Conservation (phyloP, 2,888 invertebrate species). For the Drosophila prolongata region DNA sequence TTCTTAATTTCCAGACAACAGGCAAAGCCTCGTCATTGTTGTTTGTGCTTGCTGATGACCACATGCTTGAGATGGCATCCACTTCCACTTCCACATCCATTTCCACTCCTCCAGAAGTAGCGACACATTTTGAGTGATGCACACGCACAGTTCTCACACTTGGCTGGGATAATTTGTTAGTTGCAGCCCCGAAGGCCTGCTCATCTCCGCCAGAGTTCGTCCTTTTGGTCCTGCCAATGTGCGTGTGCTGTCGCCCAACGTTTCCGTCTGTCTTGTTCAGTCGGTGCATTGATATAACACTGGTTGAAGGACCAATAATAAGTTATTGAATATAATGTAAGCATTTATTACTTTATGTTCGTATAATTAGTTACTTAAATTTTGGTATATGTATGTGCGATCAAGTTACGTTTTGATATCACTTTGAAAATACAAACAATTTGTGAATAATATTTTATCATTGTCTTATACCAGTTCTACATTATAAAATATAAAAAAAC, state of each 20-base stretch:
- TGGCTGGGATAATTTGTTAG: conserved; percentile 74
- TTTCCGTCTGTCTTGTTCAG: conserved; percentile 34
- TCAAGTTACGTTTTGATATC: too few species aligned
- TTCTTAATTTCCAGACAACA: conserved; percentile 79
- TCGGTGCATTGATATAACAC: conserved; percentile 52
- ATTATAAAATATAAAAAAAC: too few species aligned
- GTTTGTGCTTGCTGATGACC: conserved; percentile 55
- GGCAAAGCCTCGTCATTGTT: conserved; percentile 49
- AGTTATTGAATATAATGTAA: too few species aligned
- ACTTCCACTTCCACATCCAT: conserved; percentile 63
- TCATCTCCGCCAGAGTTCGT: conserved; percentile 12
- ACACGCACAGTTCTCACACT: conserved; percentile 64
- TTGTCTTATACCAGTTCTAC: too few species aligned
- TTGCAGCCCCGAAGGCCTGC: conserved; percentile 53
- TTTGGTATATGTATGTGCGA: too few species aligned
- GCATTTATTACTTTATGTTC: too few species aligned
- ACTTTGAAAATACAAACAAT: too few species aligned
- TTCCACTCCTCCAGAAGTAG: conserved; percentile 17
- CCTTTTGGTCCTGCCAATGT: conserved; percentile 52
- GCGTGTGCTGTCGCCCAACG: conserved; percentile 61
- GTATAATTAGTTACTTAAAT: too few species aligned
- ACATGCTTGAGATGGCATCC: conserved; percentile 76
- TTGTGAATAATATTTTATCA: too few species aligned
- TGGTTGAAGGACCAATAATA: neutral
- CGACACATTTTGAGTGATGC: conserved; percentile 76